Base-by-base conservation (phyloP, 2,113 vertebrate genomes). In the Paradoxurus hermaphroditus region DNA sequence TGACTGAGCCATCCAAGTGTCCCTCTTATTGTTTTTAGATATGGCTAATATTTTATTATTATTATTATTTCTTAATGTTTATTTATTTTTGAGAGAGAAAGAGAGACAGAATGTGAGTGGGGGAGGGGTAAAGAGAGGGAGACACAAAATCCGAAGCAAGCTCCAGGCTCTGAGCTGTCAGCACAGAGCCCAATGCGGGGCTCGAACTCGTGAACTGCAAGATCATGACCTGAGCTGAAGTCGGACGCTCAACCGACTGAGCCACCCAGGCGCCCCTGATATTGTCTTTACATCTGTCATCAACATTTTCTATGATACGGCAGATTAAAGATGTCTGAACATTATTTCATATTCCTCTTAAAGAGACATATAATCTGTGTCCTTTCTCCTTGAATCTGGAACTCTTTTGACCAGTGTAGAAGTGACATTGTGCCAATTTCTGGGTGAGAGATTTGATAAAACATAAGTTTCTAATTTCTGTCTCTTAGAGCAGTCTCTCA, bases 31-130 rank as follows among this genome's bases (percentile, higher is more conserved):
- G 7, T 21, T 63, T 89, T 91, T 86, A 86, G 73, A 82, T 7
- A 49, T 78, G 56, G 83, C 29, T 90, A 91, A 86, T 87, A 79
- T 73, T 89, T 93, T n/a, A n/a, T n/a, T n/a, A n/a, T n/a, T n/a
- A n/a, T n/a, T n/a, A n/a, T n/a, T n/a, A n/a, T n/a, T n/a, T n/a
- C n/a, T n/a, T n/a, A n/a, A n/a, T n/a, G n/a, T n/a, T n/a, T n/a
- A n/a, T n/a, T n/a, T n/a, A n/a, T n/a, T n/a, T n/a, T n/a, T n/a
- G n/a, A n/a, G n/a, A n/a, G n/a, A n/a, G n/a, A n/a, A n/a, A n/a
- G n/a, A n/a, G n/a, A n/a, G n/a, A n/a, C n/a, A n/a, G n/a, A n/a
- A n/a, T n/a, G n/a, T n/a, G n/a, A n/a, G n/a, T n/a, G n/a, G n/a
- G n/a, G n/a, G n/a, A n/a, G n/a, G n/a, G n/a, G n/a, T n/a, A n/a